Conservation (phyloP, 2,888 invertebrate genomes). For the Drosophila siamana region DNA sequence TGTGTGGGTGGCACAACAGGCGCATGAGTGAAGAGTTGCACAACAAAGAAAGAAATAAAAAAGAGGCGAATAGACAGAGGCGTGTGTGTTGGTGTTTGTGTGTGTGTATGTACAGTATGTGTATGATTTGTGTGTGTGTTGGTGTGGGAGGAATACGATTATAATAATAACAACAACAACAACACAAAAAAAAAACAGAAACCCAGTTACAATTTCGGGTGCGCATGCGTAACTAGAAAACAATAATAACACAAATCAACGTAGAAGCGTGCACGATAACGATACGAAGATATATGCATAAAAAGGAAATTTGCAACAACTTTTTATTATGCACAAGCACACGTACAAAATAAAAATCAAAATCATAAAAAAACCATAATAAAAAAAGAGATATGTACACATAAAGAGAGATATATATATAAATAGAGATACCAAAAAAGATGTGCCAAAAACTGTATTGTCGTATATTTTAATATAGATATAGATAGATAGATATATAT, state of each 20-base stretch:
- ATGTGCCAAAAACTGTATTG: constrained; percentile 20
- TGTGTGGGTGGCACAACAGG: too few species aligned
- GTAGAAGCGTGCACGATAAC: constrained; percentile 73
- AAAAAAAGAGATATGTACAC: constrained; percentile 29
- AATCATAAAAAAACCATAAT: constrained; percentile 21
- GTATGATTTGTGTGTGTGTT: constrained; percentile 30
- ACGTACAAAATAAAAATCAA: constrained; percentile 9
- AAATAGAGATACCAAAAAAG: constrained; percentile 37
- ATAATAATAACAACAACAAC: constrained; percentile 9
- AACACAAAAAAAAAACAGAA: too few species aligned
- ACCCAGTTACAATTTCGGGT: constrained; percentile 20
- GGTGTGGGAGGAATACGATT: background rate
- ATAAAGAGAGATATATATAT: constrained; percentile 22
- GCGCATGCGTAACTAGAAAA: constrained; percentile 51
- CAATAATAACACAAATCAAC: constrained; percentile 33
- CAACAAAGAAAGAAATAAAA: background rate
- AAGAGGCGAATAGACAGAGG: constrained; percentile 1
- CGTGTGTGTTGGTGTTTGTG: constrained; percentile 23
- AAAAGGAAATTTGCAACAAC: constrained; percentile 40
- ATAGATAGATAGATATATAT: constrained; percentile 10
- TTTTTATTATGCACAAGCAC: constrained; percentile 54
- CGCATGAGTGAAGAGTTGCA: constrained; percentile 47
- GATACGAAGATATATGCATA: background rate
- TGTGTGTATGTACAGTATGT: constrained; percentile 29
- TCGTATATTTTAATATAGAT: constrained; percentile 33